Evolutionary conservation across 2,888 invertebrate species (phyloP), one percentile per base, ranked within the genome.

Genomic region (Tinea pellionella): DNA sequence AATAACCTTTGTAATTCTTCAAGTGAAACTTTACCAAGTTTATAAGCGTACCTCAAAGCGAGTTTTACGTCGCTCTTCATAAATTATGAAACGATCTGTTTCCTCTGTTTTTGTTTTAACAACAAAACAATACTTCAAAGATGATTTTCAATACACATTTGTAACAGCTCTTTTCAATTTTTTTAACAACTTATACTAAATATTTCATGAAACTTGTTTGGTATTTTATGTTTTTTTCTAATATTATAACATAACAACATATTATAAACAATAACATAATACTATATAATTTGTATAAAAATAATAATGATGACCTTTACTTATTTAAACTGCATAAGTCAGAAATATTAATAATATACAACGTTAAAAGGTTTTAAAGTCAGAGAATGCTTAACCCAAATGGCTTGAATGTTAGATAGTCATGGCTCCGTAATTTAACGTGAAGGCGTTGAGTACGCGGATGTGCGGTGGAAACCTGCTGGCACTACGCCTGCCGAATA

Each of bases 1-100:
- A 76, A 75, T 74, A 74, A 76, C 73, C 77, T 77, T 75, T 75
- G 70, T 75, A 74, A 75, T 74, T 75, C 73, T 73, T 72, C 69
- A 69, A 71, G 71, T 69, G 70, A 74, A 71, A 75, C 71, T 74
- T 73, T 66, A 67, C 67, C 64, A 73, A 72, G 68, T 72, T 71
- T 70, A 67, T 68, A 70, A 73, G 69, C 68, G 68, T 71, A 68
- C 68, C 70, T 69, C 69, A 70, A 70, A 72, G 71, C 65, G 68
- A 71, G 68, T 68, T 68, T 63, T 63, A 66, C 66, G 68, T 65
- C 63, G 67, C 68, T 68, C 65, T 67, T 69, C 68, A 69, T 72
- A 70, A 65, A 70, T 72, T 70, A 73, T 72, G 66, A 69, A 68
- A 66, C 67, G 65, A 66, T 67, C 67, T 64, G 66, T 67, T 68